These are phyloP conservation scores for Sphaerophoria rueppellii DNA, from an alignment of 2,888 invertebrate genomes.

Conservation along the genomic window DNA sequence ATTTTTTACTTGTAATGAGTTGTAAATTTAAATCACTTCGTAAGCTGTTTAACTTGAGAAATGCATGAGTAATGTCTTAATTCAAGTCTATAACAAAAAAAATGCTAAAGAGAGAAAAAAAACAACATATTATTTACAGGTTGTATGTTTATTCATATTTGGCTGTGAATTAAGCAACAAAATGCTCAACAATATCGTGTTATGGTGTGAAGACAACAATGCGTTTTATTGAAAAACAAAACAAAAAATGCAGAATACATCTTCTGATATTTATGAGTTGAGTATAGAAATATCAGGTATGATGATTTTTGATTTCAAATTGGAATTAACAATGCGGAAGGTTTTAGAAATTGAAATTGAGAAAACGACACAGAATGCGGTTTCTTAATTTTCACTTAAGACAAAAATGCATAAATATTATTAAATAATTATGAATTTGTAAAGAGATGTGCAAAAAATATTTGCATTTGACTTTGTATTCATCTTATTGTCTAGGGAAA, in stretches of 20 bases:
- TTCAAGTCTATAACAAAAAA: neutral
- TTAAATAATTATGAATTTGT: neutral
- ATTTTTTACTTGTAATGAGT: constrained; percentile 15
- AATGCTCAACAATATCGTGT: neutral
- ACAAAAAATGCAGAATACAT: neutral
- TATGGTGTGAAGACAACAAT: constrained; percentile 14
- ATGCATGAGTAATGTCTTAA: constrained; percentile 18
- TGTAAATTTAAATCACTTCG: constrained; percentile 27
- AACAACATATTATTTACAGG: neutral
- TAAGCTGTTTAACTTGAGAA: constrained; percentile 24
- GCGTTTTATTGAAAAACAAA: neutral
- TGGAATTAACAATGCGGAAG: constrained; percentile 13
- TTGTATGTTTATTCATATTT: constrained; percentile 9
- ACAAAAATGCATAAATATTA: neutral
- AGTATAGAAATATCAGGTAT: neutral
- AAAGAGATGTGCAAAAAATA: neutral
- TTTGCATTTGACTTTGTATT: neutral
- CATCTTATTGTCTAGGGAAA: no score
- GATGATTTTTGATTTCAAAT: neutral
- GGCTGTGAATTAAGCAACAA: constrained; percentile 20
- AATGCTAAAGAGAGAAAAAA: neutral
- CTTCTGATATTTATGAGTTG: neutral
- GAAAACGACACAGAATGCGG: neutral
- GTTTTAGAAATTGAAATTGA: neutral
- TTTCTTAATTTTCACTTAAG: constrained; percentile 21